Base-by-base conservation (phyloP, 1,140 invertebrate genomes). In the Spodoptera frugiperda region DNA sequence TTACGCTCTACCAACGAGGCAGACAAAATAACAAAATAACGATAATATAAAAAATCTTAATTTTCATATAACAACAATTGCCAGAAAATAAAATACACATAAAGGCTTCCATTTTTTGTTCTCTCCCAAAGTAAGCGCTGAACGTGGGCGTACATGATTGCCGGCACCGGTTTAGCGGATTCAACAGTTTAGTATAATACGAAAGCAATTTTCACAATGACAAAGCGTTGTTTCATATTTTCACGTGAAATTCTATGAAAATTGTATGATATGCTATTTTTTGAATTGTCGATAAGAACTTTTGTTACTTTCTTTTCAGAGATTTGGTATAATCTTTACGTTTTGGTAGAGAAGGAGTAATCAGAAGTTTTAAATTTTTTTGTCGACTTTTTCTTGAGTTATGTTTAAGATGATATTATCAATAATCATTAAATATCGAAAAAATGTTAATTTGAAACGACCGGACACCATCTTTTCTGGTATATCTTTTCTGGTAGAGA, bases 131-230 rank as follows among this genome's bases (percentile, higher is more conserved):
- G 3, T 1, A 54, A 54, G 8, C 53, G 53, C 12, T 21, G 9
- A 11, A 11, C 53, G 53, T 54, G 53, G 53, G 53, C 17, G 17
- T 3, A 9, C 17, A 21, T 54, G 17, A 54, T 54, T 54, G 53
- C 19, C 53, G 53, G 11, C 53, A 54, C 11, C 53, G 53, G 53
- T 54, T 54, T 54, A 54, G 53, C 17, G 53, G 21, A 54, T 54
- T 21, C 53, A 54, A 54, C 53, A 54, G 53, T 21, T 54, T 54
- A 54, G 53, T 9, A 19, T 54, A 54, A 54, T 54, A 21, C 12
- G 53, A 54, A 54, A 54, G 53, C 53, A 54, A 54, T 54, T 54
- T 54, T 54, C 53, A 8, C 53, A 54, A n/a, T 54, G 53, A 54
- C 53, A 54, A 54, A 21, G 53, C 53, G n/a, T 12, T 54, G 53